These are phyloP conservation scores for Thunnus maccoyii DNA, from an alignment of 2,113 vertebrate species.

Conservation along the genomic window DNA sequence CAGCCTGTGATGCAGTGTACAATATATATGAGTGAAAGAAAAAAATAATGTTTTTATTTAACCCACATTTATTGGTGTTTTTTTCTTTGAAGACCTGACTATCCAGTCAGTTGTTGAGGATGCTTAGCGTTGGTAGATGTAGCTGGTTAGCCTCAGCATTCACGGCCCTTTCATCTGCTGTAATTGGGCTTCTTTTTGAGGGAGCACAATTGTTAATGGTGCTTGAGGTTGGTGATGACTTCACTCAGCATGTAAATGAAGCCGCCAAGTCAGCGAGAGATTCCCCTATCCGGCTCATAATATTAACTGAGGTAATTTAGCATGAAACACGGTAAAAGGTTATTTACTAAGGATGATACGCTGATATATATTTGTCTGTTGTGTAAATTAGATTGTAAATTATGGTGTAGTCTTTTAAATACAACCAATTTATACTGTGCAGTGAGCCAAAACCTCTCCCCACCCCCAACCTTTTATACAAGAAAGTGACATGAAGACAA, in stretches of 20 bases:
- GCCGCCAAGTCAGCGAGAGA: slow-evolving; percentile 40
- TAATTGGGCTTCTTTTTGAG: slow-evolving; percentile 42
- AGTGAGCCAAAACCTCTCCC: slow-evolving; percentile 36
- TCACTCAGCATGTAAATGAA: slow-evolving; percentile 67
- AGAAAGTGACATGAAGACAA: slow-evolving; percentile 56
- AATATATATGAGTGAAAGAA: background rate
- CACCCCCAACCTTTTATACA: slow-evolving; percentile 29
- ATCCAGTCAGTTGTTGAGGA: background rate
- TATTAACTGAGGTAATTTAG: slow-evolving; percentile 74
- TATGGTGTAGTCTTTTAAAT: slow-evolving; percentile 33
- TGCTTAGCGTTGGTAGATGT: slow-evolving; percentile 2
- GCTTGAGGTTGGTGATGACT: slow-evolving; percentile 61
- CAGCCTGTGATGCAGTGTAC: background rate
- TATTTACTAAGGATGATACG: slow-evolving; percentile 61
- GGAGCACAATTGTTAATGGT: slow-evolving; percentile 55
- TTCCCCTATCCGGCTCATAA: slow-evolving; percentile 38
- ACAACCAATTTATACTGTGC: slow-evolving; percentile 27
- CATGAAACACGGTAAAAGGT: slow-evolving; percentile 65
- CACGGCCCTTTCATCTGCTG: slow-evolving; percentile 29
- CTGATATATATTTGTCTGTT: slow-evolving; percentile 34
- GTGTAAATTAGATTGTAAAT: slow-evolving; percentile 52
- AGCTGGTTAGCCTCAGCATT: slow-evolving; percentile 26
- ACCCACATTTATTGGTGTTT: background rate
- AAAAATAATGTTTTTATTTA: background rate
- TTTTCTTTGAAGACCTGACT: background rate